A percentile compares a stretch with the other conserved stretches of the same genome.
Conservation (phyloP, 2,113 vertebrate species). For the Channa maculata region DNA sequence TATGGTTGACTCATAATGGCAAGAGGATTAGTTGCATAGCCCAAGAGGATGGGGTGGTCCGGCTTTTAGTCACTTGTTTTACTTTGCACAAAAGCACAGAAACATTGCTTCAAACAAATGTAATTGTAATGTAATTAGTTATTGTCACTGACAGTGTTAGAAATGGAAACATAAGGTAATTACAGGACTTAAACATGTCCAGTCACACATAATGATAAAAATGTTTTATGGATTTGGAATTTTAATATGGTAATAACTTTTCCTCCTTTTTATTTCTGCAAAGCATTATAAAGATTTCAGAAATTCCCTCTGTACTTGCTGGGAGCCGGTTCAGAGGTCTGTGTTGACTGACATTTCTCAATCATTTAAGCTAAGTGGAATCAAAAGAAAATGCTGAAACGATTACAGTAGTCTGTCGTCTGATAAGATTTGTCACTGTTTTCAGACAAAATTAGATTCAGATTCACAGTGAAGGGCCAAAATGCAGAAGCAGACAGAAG, state of each 20-base stretch:
- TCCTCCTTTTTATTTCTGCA: too few species aligned
- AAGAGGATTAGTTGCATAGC: slow-evolving; percentile 17
- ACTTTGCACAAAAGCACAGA: neutral
- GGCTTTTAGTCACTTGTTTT: neutral
- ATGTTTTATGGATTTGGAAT: too few species aligned
- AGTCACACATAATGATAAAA: too few species aligned
- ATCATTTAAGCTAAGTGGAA: slow-evolving; percentile 11
- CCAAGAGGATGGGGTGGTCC: neutral
- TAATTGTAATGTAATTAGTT: neutral
- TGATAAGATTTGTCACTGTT: slow-evolving; percentile 27
- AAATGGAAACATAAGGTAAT: too few species aligned
- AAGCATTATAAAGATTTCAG: too few species aligned
- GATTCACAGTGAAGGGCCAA: slow-evolving; percentile 3
- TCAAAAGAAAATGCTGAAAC: slow-evolving; percentile 32
- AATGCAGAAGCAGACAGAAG: slow-evolving; percentile 29
- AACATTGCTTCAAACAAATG: neutral
- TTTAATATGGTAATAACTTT: too few species aligned
- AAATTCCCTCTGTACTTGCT: neutral
- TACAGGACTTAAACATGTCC: too few species aligned
- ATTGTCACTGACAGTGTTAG: too few species aligned
- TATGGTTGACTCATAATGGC: slow-evolving; percentile 1
- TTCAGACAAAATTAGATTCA: slow-evolving; percentile 29
- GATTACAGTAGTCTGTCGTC: slow-evolving; percentile 30
- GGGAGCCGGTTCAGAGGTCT: neutral
- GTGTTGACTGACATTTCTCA: slow-evolving; percentile 4